Conservation (phyloP, 2,113 vertebrate species). For the Eudyptes chrysolophus region DNA sequence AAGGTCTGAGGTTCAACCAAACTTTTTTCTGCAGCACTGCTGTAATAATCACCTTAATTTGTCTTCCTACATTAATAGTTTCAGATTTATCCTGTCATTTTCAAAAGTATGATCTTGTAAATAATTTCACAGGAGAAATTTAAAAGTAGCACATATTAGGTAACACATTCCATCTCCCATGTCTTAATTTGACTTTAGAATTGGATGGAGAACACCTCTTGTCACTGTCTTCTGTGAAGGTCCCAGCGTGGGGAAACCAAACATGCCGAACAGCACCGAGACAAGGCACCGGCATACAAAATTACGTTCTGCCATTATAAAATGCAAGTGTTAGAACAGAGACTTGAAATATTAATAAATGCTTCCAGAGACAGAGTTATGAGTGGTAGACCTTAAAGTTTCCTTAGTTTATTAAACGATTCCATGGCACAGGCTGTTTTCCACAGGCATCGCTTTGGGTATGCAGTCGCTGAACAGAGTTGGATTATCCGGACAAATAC, state of each 20-base stretch:
- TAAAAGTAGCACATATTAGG: not conserved
- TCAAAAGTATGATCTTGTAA: not conserved
- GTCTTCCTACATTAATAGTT: not conserved
- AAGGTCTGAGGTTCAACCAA: not conserved
- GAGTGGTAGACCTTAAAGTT: not conserved
- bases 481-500: not conserved
- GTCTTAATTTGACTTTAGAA: not conserved
- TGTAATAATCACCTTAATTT: not conserved
- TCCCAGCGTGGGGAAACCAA: not conserved
- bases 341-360: conserved; percentile 14
- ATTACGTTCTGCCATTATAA: not conserved
- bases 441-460: not conserved
- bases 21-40: not conserved
- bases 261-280: not conserved
- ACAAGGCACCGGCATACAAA: not conserved
- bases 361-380: conserved; percentile 20
- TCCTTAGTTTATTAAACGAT: conserved; percentile 44
- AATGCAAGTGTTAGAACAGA: not conserved
- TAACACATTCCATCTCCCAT: not conserved
- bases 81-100: not conserved
- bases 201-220: not conserved
- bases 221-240: not conserved
- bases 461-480: not conserved
- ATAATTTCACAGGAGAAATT: not conserved
- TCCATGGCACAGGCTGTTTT: not conserved